Conservation (phyloP, 1,140 invertebrate species). For the Phocides pigmalion region DNA sequence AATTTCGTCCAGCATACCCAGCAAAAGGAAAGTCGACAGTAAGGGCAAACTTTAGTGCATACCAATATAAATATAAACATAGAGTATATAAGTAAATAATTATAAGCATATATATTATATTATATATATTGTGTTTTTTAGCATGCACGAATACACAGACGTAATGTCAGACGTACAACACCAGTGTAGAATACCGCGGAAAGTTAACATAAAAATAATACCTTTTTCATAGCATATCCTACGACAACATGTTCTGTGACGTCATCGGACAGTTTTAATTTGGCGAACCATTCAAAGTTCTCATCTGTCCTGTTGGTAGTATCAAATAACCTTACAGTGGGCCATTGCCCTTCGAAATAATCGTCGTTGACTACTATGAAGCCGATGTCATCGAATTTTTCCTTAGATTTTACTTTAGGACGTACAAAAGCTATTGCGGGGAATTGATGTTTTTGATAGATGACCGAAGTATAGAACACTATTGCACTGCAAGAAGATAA, state of each 20-base stretch:
- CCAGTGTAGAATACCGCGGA: too few species aligned
- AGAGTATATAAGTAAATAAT: too few species aligned
- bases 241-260: slow-evolving; percentile 45
- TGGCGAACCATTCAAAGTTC: slow-evolving; percentile 50
- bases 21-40: too few species aligned
- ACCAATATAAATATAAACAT: background rate
- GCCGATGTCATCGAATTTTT: slow-evolving; percentile 60
- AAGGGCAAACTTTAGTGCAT: too few species aligned
- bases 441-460: slow-evolving; percentile 44
- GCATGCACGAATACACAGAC: too few species aligned
- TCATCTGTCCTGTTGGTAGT: slow-evolving; percentile 48
- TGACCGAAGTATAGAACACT: slow-evolving; percentile 49
- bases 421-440: slow-evolving; percentile 51
- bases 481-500: slow-evolving; percentile 48
- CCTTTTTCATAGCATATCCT: slow-evolving; percentile 54
- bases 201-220: slow-evolving; percentile 38
- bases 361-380: slow-evolving; percentile 52
- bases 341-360: slow-evolving; percentile 34
- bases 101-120: too few species aligned
- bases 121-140: too few species aligned
- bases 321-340: slow-evolving; percentile 37
- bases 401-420: slow-evolving; percentile 45
- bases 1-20: too few species aligned
- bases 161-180: too few species aligned
- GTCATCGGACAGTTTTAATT: slow-evolving; percentile 34